A percentile compares a stretch with the other conserved stretches of the same genome.
Evolutionary conservation across 1,140 invertebrate species (phyloP).

Genomic region (Ganaspis sp.): DNA sequence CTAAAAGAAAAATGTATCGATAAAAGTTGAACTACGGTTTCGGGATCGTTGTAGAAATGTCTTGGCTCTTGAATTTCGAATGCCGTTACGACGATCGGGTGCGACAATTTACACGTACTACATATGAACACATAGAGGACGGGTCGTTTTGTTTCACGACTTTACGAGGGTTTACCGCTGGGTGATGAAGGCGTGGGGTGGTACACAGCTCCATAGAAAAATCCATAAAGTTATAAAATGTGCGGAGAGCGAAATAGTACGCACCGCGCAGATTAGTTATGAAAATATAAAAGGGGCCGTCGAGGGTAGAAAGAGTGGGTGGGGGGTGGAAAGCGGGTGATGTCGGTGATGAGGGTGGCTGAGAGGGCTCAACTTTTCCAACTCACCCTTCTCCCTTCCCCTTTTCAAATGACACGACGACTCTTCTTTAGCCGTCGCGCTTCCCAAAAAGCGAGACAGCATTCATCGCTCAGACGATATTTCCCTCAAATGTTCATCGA

Average conservation of each 20-base stretch:
- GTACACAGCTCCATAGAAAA: slow-evolving; percentile 65
- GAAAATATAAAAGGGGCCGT: slow-evolving; percentile 72
- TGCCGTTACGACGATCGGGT: neutral
- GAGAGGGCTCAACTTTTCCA: slow-evolving; percentile 70
- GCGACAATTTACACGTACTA: slow-evolving; percentile 13
- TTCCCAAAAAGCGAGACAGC: slow-evolving; percentile 18
- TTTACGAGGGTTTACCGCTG: slow-evolving; percentile 56
- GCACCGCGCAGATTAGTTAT: slow-evolving; percentile 75
- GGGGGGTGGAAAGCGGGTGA: slow-evolving; percentile 61
- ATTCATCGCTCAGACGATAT: slow-evolving; percentile 11
- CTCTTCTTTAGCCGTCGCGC: slow-evolving; percentile 44
- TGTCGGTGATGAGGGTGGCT: slow-evolving; percentile 65
- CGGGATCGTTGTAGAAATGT: neutral
- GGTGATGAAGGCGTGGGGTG: slow-evolving; percentile 52
- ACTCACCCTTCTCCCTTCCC: slow-evolving; percentile 61
- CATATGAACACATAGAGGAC: slow-evolving; percentile 26
- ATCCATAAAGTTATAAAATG: slow-evolving; percentile 75
- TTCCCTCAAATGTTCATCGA: slow-evolving; percentile 14
- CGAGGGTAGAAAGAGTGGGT: slow-evolving; percentile 40
- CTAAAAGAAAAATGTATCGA: neutral
- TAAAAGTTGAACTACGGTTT: neutral
- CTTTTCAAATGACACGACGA: slow-evolving; percentile 55
- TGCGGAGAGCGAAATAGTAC: slow-evolving; percentile 73
- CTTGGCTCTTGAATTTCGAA: neutral
- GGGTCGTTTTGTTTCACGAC: slow-evolving; percentile 56